Evolutionary conservation across 2,888 invertebrate genomes (phyloP).

Genomic region (Drosophila affinis): DNA sequence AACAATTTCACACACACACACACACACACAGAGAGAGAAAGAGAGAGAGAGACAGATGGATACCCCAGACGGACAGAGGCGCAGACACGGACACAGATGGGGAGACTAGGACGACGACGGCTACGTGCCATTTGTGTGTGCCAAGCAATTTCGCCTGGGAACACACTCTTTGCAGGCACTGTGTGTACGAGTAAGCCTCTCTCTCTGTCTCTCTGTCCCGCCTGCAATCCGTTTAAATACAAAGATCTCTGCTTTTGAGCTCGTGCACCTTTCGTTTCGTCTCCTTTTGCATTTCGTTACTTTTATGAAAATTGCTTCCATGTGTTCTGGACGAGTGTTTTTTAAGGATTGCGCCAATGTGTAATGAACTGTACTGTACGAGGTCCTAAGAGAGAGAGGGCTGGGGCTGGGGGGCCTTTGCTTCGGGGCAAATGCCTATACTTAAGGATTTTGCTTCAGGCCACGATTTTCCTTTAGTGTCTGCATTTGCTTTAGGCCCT

Average conservation of each 20-base stretch:
- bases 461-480: no score
- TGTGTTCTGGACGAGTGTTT: conserved; percentile 35
- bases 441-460: no score
- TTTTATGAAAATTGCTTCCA: conserved; percentile 68
- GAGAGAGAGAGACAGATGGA: neutral
- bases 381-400: conserved; percentile 1
- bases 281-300: conserved; percentile 62
- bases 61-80: neutral
- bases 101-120: conserved; percentile 25
- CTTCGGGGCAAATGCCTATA: neutral
- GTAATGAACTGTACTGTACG: conserved; percentile 61
- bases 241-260: conserved; percentile 57
- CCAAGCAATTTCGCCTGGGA: conserved; percentile 59
- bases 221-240: conserved; percentile 56
- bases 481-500: neutral
- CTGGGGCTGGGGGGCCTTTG: conserved; percentile 4
- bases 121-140: conserved; percentile 68
- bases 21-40: conserved; percentile 10
- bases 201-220: conserved; percentile 20
- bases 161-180: conserved; percentile 48
- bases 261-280: conserved; percentile 12
- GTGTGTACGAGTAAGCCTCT: conserved; percentile 41
- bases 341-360: conserved; percentile 67
- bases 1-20: conserved; percentile 50
- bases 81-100: conserved; percentile 2